Conservation (phyloP, 2,797 vertebrate species). For the Eidolon dupreanum region DNA sequence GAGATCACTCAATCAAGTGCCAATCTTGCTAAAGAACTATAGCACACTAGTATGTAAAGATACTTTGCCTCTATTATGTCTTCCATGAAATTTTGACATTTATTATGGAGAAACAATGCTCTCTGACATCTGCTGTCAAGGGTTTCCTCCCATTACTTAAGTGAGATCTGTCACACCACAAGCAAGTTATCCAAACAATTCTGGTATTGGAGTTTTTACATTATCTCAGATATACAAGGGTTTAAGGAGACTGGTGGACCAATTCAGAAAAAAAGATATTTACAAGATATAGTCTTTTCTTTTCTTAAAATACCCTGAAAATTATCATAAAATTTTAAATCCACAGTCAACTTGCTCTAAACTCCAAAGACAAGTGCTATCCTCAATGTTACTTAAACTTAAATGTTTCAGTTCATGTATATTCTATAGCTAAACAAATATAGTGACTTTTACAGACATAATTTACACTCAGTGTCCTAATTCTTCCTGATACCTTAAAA, state of each 20-base stretch:
- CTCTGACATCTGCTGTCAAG: slow-evolving; percentile 4
- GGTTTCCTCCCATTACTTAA: slow-evolving; percentile 43
- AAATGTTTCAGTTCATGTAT: background rate
- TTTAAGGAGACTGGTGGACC: slow-evolving; percentile 49
- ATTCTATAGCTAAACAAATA: background rate
- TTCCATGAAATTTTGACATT: slow-evolving; percentile 60
- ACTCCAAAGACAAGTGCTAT: background rate
- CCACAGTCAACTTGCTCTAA: background rate
- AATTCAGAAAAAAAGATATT: slow-evolving; percentile 6
- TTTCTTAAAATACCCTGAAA: background rate
- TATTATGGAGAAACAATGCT: slow-evolving; percentile 52
- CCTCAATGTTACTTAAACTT: background rate
- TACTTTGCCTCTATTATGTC: background rate
- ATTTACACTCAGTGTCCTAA: background rate
- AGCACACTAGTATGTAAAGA: background rate
- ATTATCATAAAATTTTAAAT: background rate
- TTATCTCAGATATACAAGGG: background rate
- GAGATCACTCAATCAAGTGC: slow-evolving; percentile 41
- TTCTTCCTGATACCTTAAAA: background rate
- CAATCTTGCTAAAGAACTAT: slow-evolving; percentile 34
- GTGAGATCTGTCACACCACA: slow-evolving; percentile 53
- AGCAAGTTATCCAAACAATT: slow-evolving; percentile 57
- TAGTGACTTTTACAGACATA: background rate
- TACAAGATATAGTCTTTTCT: background rate
- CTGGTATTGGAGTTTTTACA: slow-evolving; percentile 50